phyloP scores from a whole-genome alignment of 2,797 vertebrate species.

The Tadarida brasiliensis region DNA sequence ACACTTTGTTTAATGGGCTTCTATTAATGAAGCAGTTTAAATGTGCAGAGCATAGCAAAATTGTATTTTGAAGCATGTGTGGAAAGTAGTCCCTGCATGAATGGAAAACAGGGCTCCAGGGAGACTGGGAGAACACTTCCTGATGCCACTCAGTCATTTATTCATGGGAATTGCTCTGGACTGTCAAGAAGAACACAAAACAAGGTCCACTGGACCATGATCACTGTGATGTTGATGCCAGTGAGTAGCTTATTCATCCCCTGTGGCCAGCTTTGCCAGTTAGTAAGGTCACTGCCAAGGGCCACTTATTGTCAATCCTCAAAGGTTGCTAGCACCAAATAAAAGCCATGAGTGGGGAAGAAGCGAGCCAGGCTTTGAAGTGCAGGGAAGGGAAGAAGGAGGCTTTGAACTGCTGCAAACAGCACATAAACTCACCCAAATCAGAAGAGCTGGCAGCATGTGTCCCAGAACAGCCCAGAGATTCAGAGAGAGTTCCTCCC shows the following conservation, averaged over 20 bases:
- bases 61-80: slow-evolving; percentile 31
- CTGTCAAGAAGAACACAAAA: slow-evolving; percentile 59
- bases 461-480: slow-evolving; percentile 5
- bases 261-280: slow-evolving; percentile 51
- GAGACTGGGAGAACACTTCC: neutral
- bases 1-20: slow-evolving; percentile 57
- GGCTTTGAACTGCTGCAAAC: slow-evolving; percentile 65
- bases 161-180: slow-evolving; percentile 5
- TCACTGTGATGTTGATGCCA: slow-evolving; percentile 44
- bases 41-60: slow-evolving; percentile 42
- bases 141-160: neutral
- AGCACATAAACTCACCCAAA: slow-evolving; percentile 16
- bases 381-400: slow-evolving; percentile 12
- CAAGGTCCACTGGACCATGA: neutral
- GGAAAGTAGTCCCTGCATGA: neutral
- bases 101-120: slow-evolving; percentile 28
- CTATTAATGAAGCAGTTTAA: slow-evolving; percentile 57
- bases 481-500: neutral
- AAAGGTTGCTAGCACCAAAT: slow-evolving; percentile 61
- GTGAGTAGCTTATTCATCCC: slow-evolving; percentile 50
- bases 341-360: slow-evolving; percentile 48
- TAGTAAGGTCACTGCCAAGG: slow-evolving; percentile 62
- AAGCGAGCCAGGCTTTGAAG: slow-evolving; percentile 71
- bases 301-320: slow-evolving; percentile 44
- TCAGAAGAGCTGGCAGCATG: neutral